Evolutionary conservation across 2,888 invertebrate species (phyloP).

Genomic region (Fragum fragum): DNA sequence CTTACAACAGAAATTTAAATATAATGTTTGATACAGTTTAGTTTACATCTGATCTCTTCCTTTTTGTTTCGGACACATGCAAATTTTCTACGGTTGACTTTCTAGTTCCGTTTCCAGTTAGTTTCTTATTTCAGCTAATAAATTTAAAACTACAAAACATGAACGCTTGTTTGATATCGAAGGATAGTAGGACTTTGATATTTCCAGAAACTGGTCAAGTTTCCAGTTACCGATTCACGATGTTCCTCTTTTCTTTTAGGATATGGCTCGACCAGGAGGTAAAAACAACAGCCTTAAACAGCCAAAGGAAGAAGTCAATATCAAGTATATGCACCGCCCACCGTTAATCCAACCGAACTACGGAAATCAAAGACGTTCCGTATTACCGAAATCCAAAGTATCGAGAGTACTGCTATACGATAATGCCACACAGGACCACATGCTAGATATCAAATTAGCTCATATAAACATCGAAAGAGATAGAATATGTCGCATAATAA

Average conservation of each 20-base stretch:
- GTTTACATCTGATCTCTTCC: too few relatives aligned
- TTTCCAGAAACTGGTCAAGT: too few relatives aligned
- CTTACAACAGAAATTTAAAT: too few relatives aligned
- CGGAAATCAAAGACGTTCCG: slow-evolving; percentile 70
- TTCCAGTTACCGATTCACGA: too few relatives aligned
- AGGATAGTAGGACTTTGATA: too few relatives aligned
- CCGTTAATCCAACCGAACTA: slow-evolving; percentile 82
- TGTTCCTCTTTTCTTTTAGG: neutral
- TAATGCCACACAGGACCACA: slow-evolving; percentile 82
- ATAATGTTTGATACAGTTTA: too few relatives aligned
- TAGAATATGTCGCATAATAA: slow-evolving; percentile 72
- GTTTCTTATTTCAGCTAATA: neutral
- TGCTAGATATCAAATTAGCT: slow-evolving; percentile 79
- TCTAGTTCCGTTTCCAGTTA: too few relatives aligned
- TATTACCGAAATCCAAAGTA: slow-evolving; percentile 78
- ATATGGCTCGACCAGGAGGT: slow-evolving; percentile 42
- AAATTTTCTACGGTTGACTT: too few relatives aligned
- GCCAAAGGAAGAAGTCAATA: slow-evolving; percentile 65
- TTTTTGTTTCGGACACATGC: too few relatives aligned
- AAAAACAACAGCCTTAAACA: slow-evolving; percentile 63
- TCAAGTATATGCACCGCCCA: slow-evolving; percentile 80
- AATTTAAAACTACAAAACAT: too few relatives aligned
- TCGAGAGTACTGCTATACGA: slow-evolving; percentile 82
- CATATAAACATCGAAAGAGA: slow-evolving; percentile 74
- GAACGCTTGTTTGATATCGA: too few relatives aligned